phyloP scores from a whole-genome alignment of 2,113 vertebrate species.

The Aythya baeri region DNA sequence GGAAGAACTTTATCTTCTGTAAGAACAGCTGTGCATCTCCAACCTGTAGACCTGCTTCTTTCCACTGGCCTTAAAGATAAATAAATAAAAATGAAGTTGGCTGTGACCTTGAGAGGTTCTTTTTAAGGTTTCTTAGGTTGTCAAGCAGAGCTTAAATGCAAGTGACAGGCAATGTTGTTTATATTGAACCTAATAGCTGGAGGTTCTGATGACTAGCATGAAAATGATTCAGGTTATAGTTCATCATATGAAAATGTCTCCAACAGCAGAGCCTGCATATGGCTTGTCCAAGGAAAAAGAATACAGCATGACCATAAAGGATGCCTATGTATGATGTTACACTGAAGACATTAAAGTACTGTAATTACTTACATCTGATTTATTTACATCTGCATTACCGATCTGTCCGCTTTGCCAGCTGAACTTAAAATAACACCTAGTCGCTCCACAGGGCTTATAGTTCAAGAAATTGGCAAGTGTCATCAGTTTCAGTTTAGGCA shows the following conservation, averaged over 20 bases:
- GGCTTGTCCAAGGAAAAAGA: fast-evolving
- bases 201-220: neutral
- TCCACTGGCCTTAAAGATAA: fast-evolving
- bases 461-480: neutral
- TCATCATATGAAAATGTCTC: fast-evolving
- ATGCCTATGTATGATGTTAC: fast-evolving
- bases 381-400: too few relatives aligned
- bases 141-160: fast-evolving
- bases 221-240: neutral
- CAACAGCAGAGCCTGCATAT: fast-evolving
- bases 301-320: fast-evolving
- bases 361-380: neutral
- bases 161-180: neutral
- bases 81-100: too few relatives aligned
- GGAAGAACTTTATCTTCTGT: fast-evolving
- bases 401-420: fast-evolving
- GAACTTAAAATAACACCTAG: neutral
- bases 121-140: fast-evolving
- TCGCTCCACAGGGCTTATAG: neutral
- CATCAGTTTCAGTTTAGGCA: fast-evolving
- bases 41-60: fast-evolving
- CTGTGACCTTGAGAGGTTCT: neutral
- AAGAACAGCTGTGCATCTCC: fast-evolving
- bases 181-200: fast-evolving
- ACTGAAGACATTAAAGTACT: too few relatives aligned